Evolutionary conservation across 2,113 vertebrate species (phyloP), one percentile per base, ranked within the genome.

Genomic region (Fregata magnificens): DNA sequence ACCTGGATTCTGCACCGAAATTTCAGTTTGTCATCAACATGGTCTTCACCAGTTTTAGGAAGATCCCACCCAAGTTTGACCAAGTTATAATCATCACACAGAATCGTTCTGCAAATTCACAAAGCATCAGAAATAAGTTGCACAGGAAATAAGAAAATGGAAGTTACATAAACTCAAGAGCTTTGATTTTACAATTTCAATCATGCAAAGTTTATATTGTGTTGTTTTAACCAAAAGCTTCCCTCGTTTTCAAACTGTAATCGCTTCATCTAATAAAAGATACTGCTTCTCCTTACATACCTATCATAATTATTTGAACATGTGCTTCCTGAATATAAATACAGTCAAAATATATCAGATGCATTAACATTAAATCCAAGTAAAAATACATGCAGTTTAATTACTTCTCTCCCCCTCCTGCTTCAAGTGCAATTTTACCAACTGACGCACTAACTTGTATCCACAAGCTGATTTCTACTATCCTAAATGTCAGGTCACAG

Each of bases 251-350:
- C 86, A 83, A 40, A 61, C 40, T 73, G 26, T 20, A 88, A 93
- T 86, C 15, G 83, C 52, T 86, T 40, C 32, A 31, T 83, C 86
- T 88, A 95, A 96, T 86, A 90, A 88, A 86, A 95, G 80, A 80
- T 20, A 38, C 34, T 80, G 62, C 82, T 93, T 47, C 76, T 95
- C 76, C 20, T 80, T 61, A 72, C 11, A 49, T 5, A 88, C 49
- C 63, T 29, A 73, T 22, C 82, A 40, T 55, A 47, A 65, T 73
- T 65, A 81, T 15, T 81, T 89, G 44, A 88, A 94, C 8, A 12
- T 7, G 17, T 56, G 59, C 72, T 88, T 94, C 93, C 94, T 78
- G 88, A 77, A 70, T 26, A 91, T 34, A 86, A 92, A 94, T 5
- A 49, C 47, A 93, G 59, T 29, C 86, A 70, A 78, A 91, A 77